Percentiles rank a stretch among this genome's conserved stretches.
Evolutionary conservation across 2,113 vertebrate species (phyloP).

Genomic region (Ranitomeya imitator): DNA sequence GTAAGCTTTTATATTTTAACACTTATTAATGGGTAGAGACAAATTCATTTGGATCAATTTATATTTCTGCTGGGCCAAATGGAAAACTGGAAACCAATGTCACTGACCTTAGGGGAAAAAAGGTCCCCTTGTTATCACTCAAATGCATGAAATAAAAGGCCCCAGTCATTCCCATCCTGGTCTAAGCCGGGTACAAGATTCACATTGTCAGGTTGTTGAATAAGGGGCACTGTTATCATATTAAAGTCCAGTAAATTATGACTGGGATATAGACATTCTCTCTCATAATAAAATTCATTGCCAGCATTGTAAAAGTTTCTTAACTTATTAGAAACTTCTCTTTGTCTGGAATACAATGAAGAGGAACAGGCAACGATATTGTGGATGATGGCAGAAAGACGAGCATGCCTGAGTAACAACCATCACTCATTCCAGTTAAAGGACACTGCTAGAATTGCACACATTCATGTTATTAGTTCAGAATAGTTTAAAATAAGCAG

Average conservation of each 20-base stretch:
- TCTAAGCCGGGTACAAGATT: conserved; percentile 65
- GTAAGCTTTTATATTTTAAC: conserved; percentile 49
- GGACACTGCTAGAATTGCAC: neutral
- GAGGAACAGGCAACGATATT: conserved; percentile 8
- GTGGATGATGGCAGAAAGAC: neutral
- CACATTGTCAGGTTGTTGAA: conserved; percentile 67
- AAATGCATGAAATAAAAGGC: conserved; percentile 59
- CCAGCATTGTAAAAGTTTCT: conserved; percentile 19
- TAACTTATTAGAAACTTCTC: neutral
- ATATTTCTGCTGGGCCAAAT: conserved; percentile 56
- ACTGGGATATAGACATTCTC: conserved; percentile 37
- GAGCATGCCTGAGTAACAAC: neutral
- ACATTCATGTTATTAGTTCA: neutral
- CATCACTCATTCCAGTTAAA: neutral
- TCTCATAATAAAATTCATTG: conserved; percentile 50
- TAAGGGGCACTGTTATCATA: conserved; percentile 61
- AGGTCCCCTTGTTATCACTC: conserved; percentile 61
- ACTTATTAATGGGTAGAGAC: conserved; percentile 58
- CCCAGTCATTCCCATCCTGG: conserved; percentile 64
- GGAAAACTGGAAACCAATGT: conserved; percentile 62
- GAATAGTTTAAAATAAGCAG: neutral
- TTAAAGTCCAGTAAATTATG: conserved; percentile 55
- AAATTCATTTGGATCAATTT: conserved; percentile 58
- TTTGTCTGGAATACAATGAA: conserved; percentile 24
- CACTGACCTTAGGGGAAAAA: conserved; percentile 62